Percentiles rank a stretch among this genome's conserved stretches.
phyloP scores from a whole-genome alignment of 2,113 vertebrate genomes.

The Anseranas semipalmata region DNA sequence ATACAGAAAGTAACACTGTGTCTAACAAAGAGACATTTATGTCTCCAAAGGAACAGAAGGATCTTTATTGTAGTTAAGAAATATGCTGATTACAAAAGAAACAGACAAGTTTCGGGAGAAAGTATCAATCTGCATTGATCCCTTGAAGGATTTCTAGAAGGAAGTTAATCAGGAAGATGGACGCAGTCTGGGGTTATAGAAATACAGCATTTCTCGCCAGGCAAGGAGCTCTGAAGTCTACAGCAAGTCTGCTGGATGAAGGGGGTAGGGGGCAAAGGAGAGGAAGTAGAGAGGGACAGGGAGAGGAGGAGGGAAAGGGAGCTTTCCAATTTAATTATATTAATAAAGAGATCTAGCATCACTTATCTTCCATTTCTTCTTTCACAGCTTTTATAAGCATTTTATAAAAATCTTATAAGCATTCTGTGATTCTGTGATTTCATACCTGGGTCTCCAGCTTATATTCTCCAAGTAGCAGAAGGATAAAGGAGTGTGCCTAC shows the following conservation, averaged over 20 bases:
- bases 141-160: constrained; percentile 21
- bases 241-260: neutral
- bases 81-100: constrained; percentile 3
- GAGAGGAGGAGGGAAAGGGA: neutral
- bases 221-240: neutral
- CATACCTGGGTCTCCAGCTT: neutral
- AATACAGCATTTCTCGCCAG: neutral
- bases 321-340: neutral
- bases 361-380: neutral
- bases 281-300: neutral
- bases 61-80: constrained; percentile 26
- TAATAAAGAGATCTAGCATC: neutral
- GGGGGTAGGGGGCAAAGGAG: fast-evolving
- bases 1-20: neutral
- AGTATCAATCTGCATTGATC: constrained; percentile 38
- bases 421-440: too few species aligned
- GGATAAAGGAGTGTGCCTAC: neutral
- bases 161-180: constrained; percentile 28
- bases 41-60: neutral
- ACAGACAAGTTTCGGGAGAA: constrained; percentile 17
- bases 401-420: neutral
- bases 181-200: neutral
- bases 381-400: neutral
- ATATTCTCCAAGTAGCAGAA: neutral
- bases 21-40: constrained; percentile 7